These are phyloP conservation scores for Coenobita brevimanus DNA, from an alignment of 1,140 invertebrate genomes.

Conservation along the genomic window DNA sequence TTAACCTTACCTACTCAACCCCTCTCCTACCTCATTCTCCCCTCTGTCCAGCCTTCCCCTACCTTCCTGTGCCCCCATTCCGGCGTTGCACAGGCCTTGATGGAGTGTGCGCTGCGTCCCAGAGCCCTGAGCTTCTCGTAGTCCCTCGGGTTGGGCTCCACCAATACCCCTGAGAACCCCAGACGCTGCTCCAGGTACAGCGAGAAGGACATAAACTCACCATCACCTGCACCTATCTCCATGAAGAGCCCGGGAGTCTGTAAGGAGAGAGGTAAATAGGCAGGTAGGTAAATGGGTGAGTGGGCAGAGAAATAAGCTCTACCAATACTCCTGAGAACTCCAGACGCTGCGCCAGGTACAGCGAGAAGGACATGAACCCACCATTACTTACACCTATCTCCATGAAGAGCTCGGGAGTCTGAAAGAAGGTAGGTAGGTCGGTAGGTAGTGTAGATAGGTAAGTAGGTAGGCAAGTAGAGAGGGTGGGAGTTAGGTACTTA, in stretches of 20 bases:
- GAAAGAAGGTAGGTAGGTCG: too few relatives aligned
- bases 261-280: too few relatives aligned
- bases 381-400: conserved; percentile 61
- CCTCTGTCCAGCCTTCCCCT: background rate
- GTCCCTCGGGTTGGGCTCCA: conserved; percentile 57
- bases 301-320: background rate
- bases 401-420: conserved; percentile 54
- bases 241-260: conserved; percentile 56
- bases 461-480: background rate
- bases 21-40: background rate
- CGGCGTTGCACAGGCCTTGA: conserved; percentile 60
- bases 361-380: conserved; percentile 60
- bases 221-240: conserved; percentile 61
- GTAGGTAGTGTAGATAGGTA: too few relatives aligned
- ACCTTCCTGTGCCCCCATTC: conserved; percentile 32
- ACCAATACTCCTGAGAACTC: conserved; percentile 36
- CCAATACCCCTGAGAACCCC: conserved; percentile 48
- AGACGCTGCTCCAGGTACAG: conserved; percentile 43
- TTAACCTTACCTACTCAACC: too few relatives aligned
- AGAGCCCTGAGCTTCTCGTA: conserved; percentile 39
- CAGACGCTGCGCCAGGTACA: conserved; percentile 39
- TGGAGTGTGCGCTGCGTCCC: conserved; percentile 29
- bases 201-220: conserved; percentile 62
- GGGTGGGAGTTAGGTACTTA: too few relatives aligned
- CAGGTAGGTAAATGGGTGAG: too few relatives aligned